phyloP scores from a whole-genome alignment of 2,797 vertebrate species.

The Prunella strophiata region DNA sequence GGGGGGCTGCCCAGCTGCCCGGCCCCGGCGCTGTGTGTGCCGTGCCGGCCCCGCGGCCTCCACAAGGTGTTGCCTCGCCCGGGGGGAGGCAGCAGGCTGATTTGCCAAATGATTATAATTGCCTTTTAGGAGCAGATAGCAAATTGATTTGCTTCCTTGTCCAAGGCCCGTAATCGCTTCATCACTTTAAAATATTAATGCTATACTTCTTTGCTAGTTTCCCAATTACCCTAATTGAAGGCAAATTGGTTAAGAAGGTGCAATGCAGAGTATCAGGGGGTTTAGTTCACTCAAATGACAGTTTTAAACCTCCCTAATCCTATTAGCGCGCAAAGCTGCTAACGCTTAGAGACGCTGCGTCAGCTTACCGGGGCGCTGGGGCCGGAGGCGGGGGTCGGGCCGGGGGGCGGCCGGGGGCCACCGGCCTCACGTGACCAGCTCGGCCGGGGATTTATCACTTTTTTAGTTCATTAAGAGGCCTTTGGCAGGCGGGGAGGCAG shows the following conservation, averaged over 20 bases:
- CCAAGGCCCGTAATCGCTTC: slow-evolving; percentile 82
- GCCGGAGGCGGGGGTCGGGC: slow-evolving; percentile 24
- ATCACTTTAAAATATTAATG: slow-evolving; percentile 85
- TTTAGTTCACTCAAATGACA: slow-evolving; percentile 95
- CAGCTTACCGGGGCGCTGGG: slow-evolving; percentile 77
- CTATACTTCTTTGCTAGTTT: slow-evolving; percentile 83
- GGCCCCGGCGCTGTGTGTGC: not conserved
- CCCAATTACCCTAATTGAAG: slow-evolving; percentile 87
- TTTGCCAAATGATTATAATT: slow-evolving; percentile 72
- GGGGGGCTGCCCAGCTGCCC: not conserved
- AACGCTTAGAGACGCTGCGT: slow-evolving; percentile 88
- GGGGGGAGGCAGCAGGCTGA: not conserved
- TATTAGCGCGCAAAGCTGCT: slow-evolving; percentile 88
- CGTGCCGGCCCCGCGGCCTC: not conserved
- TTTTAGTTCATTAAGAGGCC: slow-evolving; percentile 65
- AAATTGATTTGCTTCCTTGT: slow-evolving; percentile 73
- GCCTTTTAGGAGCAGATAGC: slow-evolving; percentile 68
- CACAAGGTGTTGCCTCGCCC: not conserved
- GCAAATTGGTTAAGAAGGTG: slow-evolving; percentile 87
- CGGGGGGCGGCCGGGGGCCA: slow-evolving; percentile 61
- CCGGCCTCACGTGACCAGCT: slow-evolving; percentile 56
- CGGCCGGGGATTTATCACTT: slow-evolving; percentile 31
- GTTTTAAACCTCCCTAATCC: slow-evolving; percentile 87
- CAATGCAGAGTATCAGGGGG: slow-evolving; percentile 84
- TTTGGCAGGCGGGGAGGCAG: slow-evolving; percentile 5